A percentile compares a stretch with the other conserved stretches of the same genome.
Conservation (phyloP, 1,140 invertebrate species). For the Teleopsis dalmanni region DNA sequence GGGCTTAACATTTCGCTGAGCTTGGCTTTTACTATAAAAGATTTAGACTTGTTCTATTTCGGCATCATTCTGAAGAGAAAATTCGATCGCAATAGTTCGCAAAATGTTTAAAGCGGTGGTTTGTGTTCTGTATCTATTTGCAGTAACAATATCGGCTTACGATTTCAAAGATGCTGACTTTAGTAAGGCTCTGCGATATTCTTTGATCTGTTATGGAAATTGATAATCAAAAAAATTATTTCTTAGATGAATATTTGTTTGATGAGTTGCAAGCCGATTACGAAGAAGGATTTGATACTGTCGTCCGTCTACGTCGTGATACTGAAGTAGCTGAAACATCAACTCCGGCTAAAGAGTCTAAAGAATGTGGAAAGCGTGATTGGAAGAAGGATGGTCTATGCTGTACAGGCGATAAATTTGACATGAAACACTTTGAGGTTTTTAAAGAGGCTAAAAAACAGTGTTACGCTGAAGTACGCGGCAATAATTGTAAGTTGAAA, state of each 20-base stretch:
- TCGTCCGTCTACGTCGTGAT: constrained; percentile 1
- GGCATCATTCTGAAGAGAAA: no score
- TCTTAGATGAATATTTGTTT: constrained; percentile 11
- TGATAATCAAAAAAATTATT: neutral
- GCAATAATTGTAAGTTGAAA: constrained; percentile 8
- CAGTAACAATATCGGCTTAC: no score
- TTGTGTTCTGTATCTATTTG: no score
- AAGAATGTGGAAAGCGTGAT: constrained; percentile 1
- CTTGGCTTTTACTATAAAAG: no score
- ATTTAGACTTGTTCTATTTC: no score
- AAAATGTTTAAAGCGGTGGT: constrained; percentile 8
- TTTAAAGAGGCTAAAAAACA: constrained; percentile 10
- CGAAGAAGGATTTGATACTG: neutral
- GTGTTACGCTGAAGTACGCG: constrained; percentile 9
- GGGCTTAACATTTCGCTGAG: no score
- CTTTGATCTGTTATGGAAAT: neutral
- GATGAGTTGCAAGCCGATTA: constrained; percentile 7
- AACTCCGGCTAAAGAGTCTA: neutral
- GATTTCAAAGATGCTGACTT: constrained; percentile 12
- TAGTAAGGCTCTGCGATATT: constrained; percentile 4
- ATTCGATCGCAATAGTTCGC: neutral
- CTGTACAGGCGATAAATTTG: constrained; percentile 3
- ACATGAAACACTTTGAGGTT: constrained; percentile 1
- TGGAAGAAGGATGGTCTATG: constrained; percentile 10
- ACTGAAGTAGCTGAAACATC: neutral